Base-by-base conservation (phyloP, 2,113 vertebrate genomes). In the Falco punctatus region DNA sequence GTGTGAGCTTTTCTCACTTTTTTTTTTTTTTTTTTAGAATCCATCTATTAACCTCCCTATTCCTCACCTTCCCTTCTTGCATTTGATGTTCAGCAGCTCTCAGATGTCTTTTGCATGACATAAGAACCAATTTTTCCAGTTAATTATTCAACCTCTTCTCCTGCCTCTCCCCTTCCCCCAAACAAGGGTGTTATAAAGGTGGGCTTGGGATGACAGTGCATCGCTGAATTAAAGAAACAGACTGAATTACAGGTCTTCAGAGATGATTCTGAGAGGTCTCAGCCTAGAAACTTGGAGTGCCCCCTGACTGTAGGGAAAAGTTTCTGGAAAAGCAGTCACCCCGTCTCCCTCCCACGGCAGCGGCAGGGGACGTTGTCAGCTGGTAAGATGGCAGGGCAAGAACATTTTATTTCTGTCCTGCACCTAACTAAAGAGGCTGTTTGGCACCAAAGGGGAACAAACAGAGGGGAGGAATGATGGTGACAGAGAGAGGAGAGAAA, bases 71-170 rank as follows among this genome's bases (percentile, higher is more conserved):
- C 78, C 51, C 52, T 84, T 75, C 32, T 58, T 91, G 83, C 59
- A 81, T 92, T 81, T 81, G 77, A 79, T 82, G 65, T 94, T 91
- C 64, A 75, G 72, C 80, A 86, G 48, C 82, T 86, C 54, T 95
- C 85, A 77, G 57, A 64, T 78, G 83, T 87, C 77, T 95, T 94
- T 93, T 77, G 65, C 88, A 40, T 92, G 87, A 97, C 92, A 94
- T 54, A 85, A 86, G 80, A 96, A 92, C 67, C 72, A 79, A 88
- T 96, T 91, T 95, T 95, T 96, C 89, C 83, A 92, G 65, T 90
- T 95, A 96, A 91, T 96, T 97, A 92, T 96, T 91, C 96, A 96
- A 97, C 74, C 16, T 55, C 61, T 86, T 88, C 64, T 84, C 51
- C 74, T 62, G 33, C 30, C 8, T 77, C 74, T 88, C 66, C 49